Base-by-base conservation (phyloP, 2,113 vertebrate genomes). In the Caretta caretta region DNA sequence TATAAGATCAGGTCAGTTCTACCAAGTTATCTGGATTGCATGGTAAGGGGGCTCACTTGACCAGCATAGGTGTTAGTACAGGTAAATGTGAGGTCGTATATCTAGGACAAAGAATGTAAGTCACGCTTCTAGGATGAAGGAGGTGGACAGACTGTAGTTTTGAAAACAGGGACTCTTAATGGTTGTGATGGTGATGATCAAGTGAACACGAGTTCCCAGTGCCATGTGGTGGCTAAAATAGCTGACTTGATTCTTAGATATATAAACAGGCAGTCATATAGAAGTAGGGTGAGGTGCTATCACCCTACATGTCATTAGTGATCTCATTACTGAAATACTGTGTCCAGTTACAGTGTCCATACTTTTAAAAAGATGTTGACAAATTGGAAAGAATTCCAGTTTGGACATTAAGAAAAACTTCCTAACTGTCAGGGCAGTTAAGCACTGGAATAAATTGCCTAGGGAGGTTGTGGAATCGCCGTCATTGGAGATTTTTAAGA, bases 231-330 rank as follows among this genome's bases (percentile, higher is more conserved):
- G 92, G 80, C n/a, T 94, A 17, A 25, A 5, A 84, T 6, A 6
- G 5, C 10, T 69, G 89, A 86, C 72, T 93, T 76, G 90, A 89
- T 69, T 69, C 31, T 65, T 69, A n/a, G 65, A 20, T n/a, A n/a
- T 69, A n/a, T 69, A 69, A 29, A 27, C 25, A 59, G 57, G 25
- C 27, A 11, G 57, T 27, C 25, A 59, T 59, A 92, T 20, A 89
- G 57, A 59, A 59, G 57, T 20, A 76, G 31, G 81, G 35, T 16
- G 50, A 48, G 3, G 0, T 1, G 48, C 53, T 75, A 92, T 86
- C 42, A 81, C 65, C 1, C 38, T 42, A 10, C 4, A 14, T 87
- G 46, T 2, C 27, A 62, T 48, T 82, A 93, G 78, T 79, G 25
- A 59, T 59, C 57, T 8, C 31, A 62, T 59, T 25, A 48, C 46